phyloP scores from a whole-genome alignment of 2,888 invertebrate species.

The Imbricaverruca yamaguchii region DNA sequence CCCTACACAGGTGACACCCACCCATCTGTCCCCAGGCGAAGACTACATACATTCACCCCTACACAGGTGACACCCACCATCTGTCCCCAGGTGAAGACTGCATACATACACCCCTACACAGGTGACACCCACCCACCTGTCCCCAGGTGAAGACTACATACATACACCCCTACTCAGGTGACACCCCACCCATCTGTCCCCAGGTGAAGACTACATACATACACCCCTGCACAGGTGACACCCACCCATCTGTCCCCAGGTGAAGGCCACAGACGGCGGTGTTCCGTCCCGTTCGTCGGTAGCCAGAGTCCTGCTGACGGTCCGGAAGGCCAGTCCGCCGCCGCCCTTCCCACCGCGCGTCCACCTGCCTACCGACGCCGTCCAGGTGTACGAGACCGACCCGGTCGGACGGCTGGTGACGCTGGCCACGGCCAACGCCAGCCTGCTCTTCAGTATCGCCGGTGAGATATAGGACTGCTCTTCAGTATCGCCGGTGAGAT shows the following conservation, averaged over 20 bases:
- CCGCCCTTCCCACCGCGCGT: slow-evolving; percentile 46
- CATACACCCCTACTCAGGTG: too few species aligned
- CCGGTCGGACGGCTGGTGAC: slow-evolving; percentile 77
- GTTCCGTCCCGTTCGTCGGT: slow-evolving; percentile 63
- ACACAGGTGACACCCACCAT: too few species aligned
- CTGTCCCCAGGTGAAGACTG: slow-evolving; percentile 57
- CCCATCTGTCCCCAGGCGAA: slow-evolving; percentile 51
- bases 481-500: too few species aligned
- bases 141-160: slow-evolving; percentile 61
- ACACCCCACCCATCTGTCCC: slow-evolving; percentile 5
- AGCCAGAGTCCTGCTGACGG: slow-evolving; percentile 63
- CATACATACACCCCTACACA: too few species aligned
- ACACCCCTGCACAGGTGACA: too few species aligned
- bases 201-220: slow-evolving; percentile 65
- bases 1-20: too few species aligned
- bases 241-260: slow-evolving; percentile 44
- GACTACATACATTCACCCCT: slow-evolving; percentile 42
- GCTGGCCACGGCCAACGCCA: slow-evolving; percentile 68
- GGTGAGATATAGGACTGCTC: background rate
- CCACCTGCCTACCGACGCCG: slow-evolving; percentile 27
- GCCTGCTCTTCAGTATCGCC: slow-evolving; percentile 67
- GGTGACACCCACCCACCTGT: too few species aligned
- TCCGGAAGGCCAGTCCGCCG: slow-evolving; percentile 52
- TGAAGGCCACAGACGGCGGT: slow-evolving; percentile 75
- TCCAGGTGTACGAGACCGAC: slow-evolving; percentile 50